A percentile compares a stretch with the other conserved stretches of the same genome.
These are phyloP conservation scores for Struthidea cinerea DNA, from an alignment of 2,113 vertebrate genomes.

Conservation along the genomic window DNA sequence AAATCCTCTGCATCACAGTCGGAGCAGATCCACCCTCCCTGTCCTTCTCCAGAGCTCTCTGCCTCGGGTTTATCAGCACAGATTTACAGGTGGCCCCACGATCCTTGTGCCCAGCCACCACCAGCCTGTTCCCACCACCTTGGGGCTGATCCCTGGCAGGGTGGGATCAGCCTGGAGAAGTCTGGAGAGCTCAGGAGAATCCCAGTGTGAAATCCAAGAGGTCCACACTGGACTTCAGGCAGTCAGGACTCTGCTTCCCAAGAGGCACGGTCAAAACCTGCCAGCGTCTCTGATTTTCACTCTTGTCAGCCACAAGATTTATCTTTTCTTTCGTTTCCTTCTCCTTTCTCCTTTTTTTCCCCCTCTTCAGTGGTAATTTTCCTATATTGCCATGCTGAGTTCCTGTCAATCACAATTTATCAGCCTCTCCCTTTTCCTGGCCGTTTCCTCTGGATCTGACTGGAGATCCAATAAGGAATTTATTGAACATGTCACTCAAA, in stretches of 20 bases:
- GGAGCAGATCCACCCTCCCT: background rate
- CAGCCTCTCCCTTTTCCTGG: background rate
- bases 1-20: background rate
- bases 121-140: background rate
- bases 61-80: rapidly evolving
- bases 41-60: background rate
- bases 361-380: background rate
- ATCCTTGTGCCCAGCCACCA: background rate
- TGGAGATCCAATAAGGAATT: constrained; percentile 11
- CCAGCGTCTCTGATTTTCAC: background rate
- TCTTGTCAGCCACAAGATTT: background rate
- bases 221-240: background rate
- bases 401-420: constrained; percentile 23
- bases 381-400: background rate
- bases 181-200: background rate
- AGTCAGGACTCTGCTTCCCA: background rate
- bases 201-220: background rate
- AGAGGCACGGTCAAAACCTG: background rate
- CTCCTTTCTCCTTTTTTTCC: background rate
- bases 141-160: background rate
- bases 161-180: background rate
- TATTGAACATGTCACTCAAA: background rate
- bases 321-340: too few species aligned
- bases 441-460: background rate
- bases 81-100: background rate